A percentile compares a stretch with the other conserved stretches of the same genome.
phyloP scores from a whole-genome alignment of 2,888 invertebrate species.

The Drosophila nigritarsus region DNA sequence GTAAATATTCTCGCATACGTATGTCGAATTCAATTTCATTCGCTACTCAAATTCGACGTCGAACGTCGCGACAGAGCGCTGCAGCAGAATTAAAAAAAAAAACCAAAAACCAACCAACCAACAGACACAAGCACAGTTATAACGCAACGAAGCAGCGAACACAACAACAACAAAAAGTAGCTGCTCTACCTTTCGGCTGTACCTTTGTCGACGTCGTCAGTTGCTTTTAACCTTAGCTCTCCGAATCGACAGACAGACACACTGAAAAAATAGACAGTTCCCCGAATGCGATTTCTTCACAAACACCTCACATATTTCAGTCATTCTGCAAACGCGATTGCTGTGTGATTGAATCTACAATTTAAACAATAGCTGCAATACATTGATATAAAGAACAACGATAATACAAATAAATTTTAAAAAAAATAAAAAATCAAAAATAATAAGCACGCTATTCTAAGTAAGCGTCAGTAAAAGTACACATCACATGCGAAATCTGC shows the following conservation, averaged over 20 bases:
- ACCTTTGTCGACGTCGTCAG: constrained; percentile 50
- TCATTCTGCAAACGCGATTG: constrained; percentile 67
- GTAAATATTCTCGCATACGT: constrained; percentile 22
- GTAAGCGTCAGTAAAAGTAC: constrained; percentile 24
- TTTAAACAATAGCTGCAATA: constrained; percentile 5
- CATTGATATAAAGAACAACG: constrained; percentile 33
- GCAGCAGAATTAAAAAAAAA: constrained; percentile 35
- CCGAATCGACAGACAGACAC: constrained; percentile 50
- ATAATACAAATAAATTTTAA: constrained; percentile 22
- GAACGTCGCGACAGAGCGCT: constrained; percentile 28
- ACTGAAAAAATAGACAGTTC: constrained; percentile 50
- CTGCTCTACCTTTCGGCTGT: constrained; percentile 59
- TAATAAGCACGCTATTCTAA: constrained; percentile 32
- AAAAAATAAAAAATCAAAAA: constrained; percentile 10
- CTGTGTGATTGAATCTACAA: constrained; percentile 50
- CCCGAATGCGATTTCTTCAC: constrained; percentile 55
- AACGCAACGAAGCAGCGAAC: constrained; percentile 46
- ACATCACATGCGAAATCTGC: constrained; percentile 55
- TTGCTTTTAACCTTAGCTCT: constrained; percentile 73
- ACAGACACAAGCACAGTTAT: constrained; percentile 42
- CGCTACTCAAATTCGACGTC: constrained; percentile 35
- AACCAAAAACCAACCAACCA: constrained; percentile 14
- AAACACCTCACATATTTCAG: constrained; percentile 55
- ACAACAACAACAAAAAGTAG: constrained; percentile 35
- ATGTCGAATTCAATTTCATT: constrained; percentile 54